Base-by-base conservation (phyloP, 2,797 vertebrate species). In the Podarcis siculus region DNA sequence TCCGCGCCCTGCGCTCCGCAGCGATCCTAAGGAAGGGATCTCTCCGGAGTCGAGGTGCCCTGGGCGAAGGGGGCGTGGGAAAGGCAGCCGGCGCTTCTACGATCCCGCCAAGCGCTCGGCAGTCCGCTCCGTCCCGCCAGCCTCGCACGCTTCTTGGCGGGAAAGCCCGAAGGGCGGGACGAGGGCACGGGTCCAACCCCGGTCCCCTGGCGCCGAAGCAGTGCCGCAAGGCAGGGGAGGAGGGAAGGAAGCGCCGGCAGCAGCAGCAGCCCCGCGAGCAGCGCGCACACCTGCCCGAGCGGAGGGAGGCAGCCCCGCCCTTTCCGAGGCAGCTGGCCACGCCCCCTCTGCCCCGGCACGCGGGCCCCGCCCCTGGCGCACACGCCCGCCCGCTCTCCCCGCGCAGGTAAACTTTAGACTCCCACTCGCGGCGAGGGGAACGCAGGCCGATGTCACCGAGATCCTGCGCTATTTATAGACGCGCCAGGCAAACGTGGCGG, bases 341-440 rank as follows among this genome's bases (percentile, higher is more conserved):
- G 78, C 87, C 78, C 77, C 66, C 39, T 8, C 42, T 3, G 83
- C 61, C 71, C 83, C 32, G 5, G 39, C 37, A 21, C 13, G 8
- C 30, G 49, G 82, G 3, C 69, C 77, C 55, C 83, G 66, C 77
- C 83, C 67, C 77, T 35, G 42, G 3, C 81, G 21, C 86, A 39
- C 87, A 27, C 73, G 13, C 61, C 21, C 45, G 12, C 27, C 2
- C 87, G 42, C 42, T 25, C 82, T 9, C 39, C 64, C 88, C 72
- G 69, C 90, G 86, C 89, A 91, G 91, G 91, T 89, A 86, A 91
- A 92, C 86, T 89, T 92, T 71, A 21, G 82, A 80, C 86, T 91
- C 92, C 93, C 86, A 87, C 93, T 87, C 71, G 92, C 84, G 90
- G 86, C 86, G 80, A 85, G 89, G 79, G 85, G 91, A 90, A 80